These are phyloP conservation scores for Ophioninae sp. DNA, from an alignment of 2,888 invertebrate species.

Conservation along the genomic window DNA sequence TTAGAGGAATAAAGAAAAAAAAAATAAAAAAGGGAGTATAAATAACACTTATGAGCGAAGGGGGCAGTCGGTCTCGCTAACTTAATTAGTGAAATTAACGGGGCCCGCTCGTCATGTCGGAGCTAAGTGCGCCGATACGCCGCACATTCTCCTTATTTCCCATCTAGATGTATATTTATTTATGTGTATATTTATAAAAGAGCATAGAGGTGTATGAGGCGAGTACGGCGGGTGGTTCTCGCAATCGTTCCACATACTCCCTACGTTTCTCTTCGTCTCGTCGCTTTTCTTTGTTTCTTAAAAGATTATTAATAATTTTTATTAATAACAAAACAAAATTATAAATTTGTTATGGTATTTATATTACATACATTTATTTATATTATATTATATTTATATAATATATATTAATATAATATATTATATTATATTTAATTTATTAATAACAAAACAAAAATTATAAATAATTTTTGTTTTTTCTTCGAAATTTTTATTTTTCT, in stretches of 20 bases:
- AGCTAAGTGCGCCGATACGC: constrained; percentile 71
- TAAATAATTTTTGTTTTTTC: too few species aligned
- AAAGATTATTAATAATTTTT: neutral
- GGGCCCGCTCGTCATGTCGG: constrained; percentile 72
- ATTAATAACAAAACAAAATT: neutral
- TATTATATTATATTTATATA: too few species aligned
- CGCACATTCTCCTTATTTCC: constrained; percentile 27
- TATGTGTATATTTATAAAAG: constrained; percentile 26
- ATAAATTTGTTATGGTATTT: too few species aligned
- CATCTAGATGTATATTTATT: constrained; percentile 34
- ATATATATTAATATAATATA: too few species aligned
- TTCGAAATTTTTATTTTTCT: too few species aligned
- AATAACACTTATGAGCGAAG: constrained; percentile 69
- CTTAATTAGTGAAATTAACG: constrained; percentile 80
- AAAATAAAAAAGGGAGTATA: constrained; percentile 63
- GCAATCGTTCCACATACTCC: constrained; percentile 22
- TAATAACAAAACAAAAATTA: too few species aligned
- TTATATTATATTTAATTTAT: too few species aligned
- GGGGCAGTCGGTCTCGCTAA: constrained; percentile 73
- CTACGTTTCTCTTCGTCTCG: constrained; percentile 5
- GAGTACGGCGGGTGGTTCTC: constrained; percentile 41
- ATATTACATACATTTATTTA: too few species aligned
- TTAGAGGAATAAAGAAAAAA: constrained; percentile 55
- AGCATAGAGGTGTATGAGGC: too few species aligned
- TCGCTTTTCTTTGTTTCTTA: neutral